Evolutionary conservation across 2,888 invertebrate species (phyloP).

Genomic region (Leptura quadrifasciata): DNA sequence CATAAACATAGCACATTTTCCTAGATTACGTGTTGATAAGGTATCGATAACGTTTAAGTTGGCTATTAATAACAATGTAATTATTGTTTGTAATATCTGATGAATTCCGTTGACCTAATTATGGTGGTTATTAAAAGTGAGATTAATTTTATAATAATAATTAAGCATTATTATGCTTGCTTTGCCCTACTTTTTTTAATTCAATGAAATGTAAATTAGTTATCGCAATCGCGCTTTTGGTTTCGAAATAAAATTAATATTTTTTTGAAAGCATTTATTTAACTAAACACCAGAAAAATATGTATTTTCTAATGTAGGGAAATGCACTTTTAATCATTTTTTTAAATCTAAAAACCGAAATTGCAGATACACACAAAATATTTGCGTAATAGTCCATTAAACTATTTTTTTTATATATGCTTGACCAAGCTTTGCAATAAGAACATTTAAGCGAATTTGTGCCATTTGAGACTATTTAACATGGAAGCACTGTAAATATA

Average conservation of each 20-base stretch:
- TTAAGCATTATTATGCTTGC: constrained; percentile 52
- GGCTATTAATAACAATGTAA: constrained; percentile 44
- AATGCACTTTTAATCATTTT: not conserved
- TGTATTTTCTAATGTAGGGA: not conserved
- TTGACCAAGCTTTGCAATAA: too few species aligned
- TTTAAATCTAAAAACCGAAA: too few species aligned
- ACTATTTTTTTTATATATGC: too few species aligned
- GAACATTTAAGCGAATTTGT: too few species aligned
- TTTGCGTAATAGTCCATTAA: too few species aligned
- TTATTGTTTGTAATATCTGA: constrained; percentile 47
- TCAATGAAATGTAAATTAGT: constrained; percentile 43
- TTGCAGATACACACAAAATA: too few species aligned
- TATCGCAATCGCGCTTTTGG: constrained; percentile 31
- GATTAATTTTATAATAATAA: constrained; percentile 55
- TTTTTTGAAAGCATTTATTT: not conserved
- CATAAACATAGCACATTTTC: constrained; percentile 18
- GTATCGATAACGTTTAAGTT: constrained; percentile 37
- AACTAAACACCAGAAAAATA: not conserved
- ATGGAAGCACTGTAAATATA: too few species aligned
- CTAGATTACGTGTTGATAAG: constrained; percentile 27
- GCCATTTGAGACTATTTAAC: too few species aligned
- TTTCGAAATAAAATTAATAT: constrained; percentile 30
- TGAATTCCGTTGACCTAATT: constrained; percentile 51
- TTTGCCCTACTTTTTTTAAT: constrained; percentile 51
- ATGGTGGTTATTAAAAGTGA: constrained; percentile 48